Base-by-base conservation (phyloP, 2,888 invertebrate genomes). In the Lampropteryx suffumata region DNA sequence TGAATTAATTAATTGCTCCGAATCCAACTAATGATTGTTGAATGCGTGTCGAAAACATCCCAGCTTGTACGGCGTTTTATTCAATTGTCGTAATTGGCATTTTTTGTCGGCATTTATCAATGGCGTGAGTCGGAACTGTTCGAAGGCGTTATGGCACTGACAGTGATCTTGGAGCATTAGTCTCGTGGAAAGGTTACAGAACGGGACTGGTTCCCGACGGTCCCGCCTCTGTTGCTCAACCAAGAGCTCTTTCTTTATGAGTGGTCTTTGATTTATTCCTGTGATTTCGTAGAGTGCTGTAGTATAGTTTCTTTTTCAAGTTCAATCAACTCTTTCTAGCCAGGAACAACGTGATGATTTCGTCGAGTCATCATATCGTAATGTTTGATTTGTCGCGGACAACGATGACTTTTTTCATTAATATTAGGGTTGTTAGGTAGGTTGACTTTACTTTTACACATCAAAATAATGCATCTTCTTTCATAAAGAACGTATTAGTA, bases 11-110 rank as follows among this genome's bases (percentile, higher is more conserved):
- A 76, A 76, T 74, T 67, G 68, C 72, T 67, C 62, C 61, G 66
- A 71, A 74, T 69, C 68, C 66, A 61, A 69, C 70, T 82, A 83
- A 82, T 79, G 76, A 73, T 71, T 76, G 65, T 75, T 75, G 74
- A 76, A 78, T 77, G 75, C 76, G 73, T 69, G 66, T 70, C 67
- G 61, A 73, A 74, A 72, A 67, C 63, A 68, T 57, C 49, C 40
- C 61, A 61, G 69, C 64, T 61, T 57, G 61, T 62, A 62, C 62
- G 59, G 56, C 57, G 65, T 64, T 66, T 71, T 71, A 71, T 77
- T 77, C 77, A 75, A 79, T 76, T 76, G 73, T 76, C 76, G 67
- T 79, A 79, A 79, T 82, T 81, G 76, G 61, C 61, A 65, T 75
- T 82, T 50, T 76, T 77, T 79, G 69, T 73, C 52, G 61, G 61